Percentiles rank a stretch among this genome's conserved stretches.
Conservation (phyloP, 2,888 invertebrate genomes). For the Beris chalybata region DNA sequence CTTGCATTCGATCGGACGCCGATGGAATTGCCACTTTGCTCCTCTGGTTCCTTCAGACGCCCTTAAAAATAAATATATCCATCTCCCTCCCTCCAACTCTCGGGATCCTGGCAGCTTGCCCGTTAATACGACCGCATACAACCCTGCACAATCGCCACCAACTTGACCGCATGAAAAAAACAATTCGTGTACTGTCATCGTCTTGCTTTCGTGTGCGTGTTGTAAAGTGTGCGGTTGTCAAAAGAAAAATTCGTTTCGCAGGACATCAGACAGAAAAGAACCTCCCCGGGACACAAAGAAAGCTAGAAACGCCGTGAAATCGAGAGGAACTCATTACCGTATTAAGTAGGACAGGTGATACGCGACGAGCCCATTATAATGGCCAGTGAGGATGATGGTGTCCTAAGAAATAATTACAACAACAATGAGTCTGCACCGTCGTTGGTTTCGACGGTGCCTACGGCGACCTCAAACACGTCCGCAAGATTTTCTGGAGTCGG, state of each 20-base stretch:
- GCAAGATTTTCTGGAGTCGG: constrained; percentile 17
- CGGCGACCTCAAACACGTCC: constrained; percentile 3
- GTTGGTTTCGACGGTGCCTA: constrained; percentile 1
- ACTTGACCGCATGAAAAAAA: constrained; percentile 1
- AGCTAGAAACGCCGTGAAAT: not conserved
- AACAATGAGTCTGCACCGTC: constrained; percentile 24
- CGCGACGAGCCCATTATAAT: constrained; percentile 14
- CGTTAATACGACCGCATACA: too few relatives aligned
- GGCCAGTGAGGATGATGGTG: constrained; percentile 34
- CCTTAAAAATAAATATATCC: too few relatives aligned
- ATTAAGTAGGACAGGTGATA: not conserved
- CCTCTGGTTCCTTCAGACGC: too few relatives aligned
- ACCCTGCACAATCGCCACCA: too few relatives aligned
- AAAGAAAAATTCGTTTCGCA: constrained; percentile 23
- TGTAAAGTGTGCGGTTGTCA: constrained; percentile 28
- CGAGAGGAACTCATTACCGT: not conserved
- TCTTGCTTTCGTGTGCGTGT: constrained; percentile 9
- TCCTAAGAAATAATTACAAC: constrained; percentile 31
- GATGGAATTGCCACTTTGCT: too few relatives aligned
- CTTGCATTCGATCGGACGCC: too few relatives aligned
- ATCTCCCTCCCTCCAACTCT: too few relatives aligned
- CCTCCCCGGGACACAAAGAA: not conserved
- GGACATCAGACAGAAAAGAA: not conserved
- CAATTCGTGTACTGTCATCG: constrained; percentile 28
- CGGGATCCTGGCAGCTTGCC: too few relatives aligned